Conservation (phyloP, 2,888 invertebrate species). For the Cosmorhoe ocellata region DNA sequence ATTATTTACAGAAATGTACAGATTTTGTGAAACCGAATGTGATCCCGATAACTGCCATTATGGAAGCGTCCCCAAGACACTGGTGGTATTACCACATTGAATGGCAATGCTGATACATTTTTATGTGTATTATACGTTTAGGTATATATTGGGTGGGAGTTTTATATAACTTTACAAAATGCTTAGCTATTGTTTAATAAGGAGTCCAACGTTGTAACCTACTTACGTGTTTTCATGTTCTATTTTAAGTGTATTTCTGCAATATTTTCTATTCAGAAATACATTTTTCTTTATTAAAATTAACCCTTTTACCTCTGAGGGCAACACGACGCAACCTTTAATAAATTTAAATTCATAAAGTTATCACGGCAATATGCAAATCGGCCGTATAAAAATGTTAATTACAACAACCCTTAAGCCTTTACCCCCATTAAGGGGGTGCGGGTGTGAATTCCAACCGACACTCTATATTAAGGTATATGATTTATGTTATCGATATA, state of each 20-base stretch:
- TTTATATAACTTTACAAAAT: too few relatives aligned
- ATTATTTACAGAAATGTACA: neutral
- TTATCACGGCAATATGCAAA: conserved; percentile 63
- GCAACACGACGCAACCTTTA: conserved; percentile 48
- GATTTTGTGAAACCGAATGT: too few relatives aligned
- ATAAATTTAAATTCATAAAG: conserved; percentile 61
- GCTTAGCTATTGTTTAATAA: too few relatives aligned
- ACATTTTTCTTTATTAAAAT: conserved; percentile 25
- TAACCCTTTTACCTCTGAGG: conserved; percentile 43
- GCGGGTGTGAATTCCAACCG: conserved; percentile 29
- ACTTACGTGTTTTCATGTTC: too few relatives aligned
- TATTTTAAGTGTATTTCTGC: too few relatives aligned
- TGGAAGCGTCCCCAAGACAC: too few relatives aligned
- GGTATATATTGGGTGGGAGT: too few relatives aligned
- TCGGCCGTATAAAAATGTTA: conserved; percentile 61
- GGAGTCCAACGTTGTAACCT: too few relatives aligned
- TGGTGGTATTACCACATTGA: too few relatives aligned
- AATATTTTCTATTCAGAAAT: conserved; percentile 8
- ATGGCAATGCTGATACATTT: too few relatives aligned
- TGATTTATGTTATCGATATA: conserved; percentile 24
- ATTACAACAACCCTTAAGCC: conserved; percentile 48
- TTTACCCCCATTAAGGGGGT: conserved; percentile 28
- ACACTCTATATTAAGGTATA: conserved; percentile 25
- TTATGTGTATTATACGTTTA: too few relatives aligned
- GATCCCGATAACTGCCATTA: too few relatives aligned